phyloP scores from a whole-genome alignment of 37 sponge, comb jelly and placozoan species.

The Hormiphora californensis region DNA sequence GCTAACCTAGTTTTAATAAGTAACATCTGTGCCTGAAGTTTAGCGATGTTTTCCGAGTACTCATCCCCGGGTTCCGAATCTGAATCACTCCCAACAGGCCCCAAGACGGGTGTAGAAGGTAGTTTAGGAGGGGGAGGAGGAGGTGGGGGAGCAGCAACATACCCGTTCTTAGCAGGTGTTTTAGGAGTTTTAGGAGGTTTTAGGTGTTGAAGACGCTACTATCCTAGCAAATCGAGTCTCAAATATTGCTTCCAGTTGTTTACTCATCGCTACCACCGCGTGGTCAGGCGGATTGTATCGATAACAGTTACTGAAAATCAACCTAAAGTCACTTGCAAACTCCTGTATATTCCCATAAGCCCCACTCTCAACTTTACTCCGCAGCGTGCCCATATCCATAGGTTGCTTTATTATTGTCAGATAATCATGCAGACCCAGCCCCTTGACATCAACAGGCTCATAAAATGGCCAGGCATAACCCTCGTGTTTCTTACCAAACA shows the following conservation, averaged over 20 bases:
- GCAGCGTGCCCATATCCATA: slow-evolving; percentile 80
- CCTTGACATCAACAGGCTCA: slow-evolving; percentile 80
- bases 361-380: slow-evolving; percentile 77
- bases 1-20: slow-evolving; percentile 24
- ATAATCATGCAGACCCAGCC: slow-evolving; percentile 82
- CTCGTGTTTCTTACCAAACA: slow-evolving; percentile 50
- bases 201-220: not conserved
- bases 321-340: slow-evolving; percentile 84
- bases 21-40: slow-evolving; percentile 30
- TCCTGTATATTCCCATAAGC: slow-evolving; percentile 66
- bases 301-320: slow-evolving; percentile 98
- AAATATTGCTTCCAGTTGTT: slow-evolving; percentile 72
- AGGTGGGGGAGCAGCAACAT: slow-evolving; percentile 13
- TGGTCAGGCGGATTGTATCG: slow-evolving; percentile 98
- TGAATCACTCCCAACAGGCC: slow-evolving; percentile 35
- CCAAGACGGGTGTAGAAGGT: not conserved
- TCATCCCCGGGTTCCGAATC: slow-evolving; percentile 47
- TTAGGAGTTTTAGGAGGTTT: too few relatives aligned
- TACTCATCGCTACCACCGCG: slow-evolving; percentile 92
- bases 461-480: slow-evolving; percentile 94
- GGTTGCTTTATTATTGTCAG: slow-evolving; percentile 87
- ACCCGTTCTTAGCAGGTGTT: slow-evolving; percentile 30
- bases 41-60: slow-evolving; percentile 6
- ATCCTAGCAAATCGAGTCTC: slow-evolving; percentile 36
- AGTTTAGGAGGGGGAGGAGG: not conserved